A percentile compares a stretch with the other conserved stretches of the same genome.
Conservation (phyloP, 1,140 invertebrate species). For the Steinernema khuongi region DNA sequence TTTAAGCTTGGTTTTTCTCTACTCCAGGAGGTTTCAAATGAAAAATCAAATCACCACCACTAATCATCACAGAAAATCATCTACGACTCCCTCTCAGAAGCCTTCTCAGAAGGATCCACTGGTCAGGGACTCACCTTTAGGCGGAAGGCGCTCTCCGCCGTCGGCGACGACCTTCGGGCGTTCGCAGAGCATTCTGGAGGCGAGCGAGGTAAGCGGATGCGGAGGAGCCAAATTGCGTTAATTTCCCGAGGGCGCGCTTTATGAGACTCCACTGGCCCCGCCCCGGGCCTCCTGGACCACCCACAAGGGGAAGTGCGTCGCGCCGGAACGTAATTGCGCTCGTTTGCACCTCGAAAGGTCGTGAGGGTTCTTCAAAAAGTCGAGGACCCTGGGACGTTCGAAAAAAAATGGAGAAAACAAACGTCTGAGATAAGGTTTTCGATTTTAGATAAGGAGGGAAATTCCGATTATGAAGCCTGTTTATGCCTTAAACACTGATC, state of each 20-base stretch:
- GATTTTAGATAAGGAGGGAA: no score
- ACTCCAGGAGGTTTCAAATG: no score
- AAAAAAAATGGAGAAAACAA: no score
- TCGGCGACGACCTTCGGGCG: not conserved
- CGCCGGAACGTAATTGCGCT: not conserved
- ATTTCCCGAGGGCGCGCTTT: no score
- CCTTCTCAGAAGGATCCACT: not conserved
- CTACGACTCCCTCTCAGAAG: not conserved
- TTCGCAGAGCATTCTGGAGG: constrained; percentile 11
- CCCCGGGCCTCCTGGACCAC: not conserved
- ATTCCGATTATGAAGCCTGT: no score
- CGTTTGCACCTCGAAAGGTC: not conserved
- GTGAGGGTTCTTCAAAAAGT: no score
- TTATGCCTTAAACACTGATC: no score
- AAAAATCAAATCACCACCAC: not conserved
- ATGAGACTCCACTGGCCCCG: no score
- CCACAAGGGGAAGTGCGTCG: not conserved
- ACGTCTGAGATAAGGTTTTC: no score
- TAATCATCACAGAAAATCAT: not conserved
- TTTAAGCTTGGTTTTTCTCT: no score
- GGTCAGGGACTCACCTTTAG: not conserved
- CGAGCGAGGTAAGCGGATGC: not conserved
- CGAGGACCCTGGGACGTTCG: no score
- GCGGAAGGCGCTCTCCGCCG: not conserved
- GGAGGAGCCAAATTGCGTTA: not conserved